Evolutionary conservation across 2,113 vertebrate genomes (phyloP), one percentile per base, ranked within the genome.

Genomic region (Callospermophilus lateralis): DNA sequence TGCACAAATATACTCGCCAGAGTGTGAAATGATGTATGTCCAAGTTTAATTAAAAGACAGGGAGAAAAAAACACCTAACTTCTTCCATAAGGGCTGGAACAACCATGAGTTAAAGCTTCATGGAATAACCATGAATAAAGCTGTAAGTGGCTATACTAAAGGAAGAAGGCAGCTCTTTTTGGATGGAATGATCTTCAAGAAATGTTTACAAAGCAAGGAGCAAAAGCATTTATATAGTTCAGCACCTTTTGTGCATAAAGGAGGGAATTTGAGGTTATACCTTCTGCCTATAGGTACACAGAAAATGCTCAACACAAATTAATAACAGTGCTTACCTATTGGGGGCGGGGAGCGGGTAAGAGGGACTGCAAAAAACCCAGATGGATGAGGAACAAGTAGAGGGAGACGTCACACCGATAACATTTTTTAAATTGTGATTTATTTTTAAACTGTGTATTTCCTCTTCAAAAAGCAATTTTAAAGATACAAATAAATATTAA

Each of bases 381-480:
- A 37, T n/a, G 15, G 39, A 72, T 28, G 30, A 42, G 55, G 37
- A 84, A 53, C 37, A 17, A 51, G 10, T 19, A 37, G 58, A 55
- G 19, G 55, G 32, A 81, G 9, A 70, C 8, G 4, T 72, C 34
- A 32, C 55, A 37, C 16, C 34, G 80, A 24, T 88, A 68, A 90
- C 28, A 68, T 77, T 55, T 42, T 51, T 83, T 90, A 83, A 37
- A 92, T 89, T 65, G 7, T 67, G 77, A 76, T 73, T 77, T 55
- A 39, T 79, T 84, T 84, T 93, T 89, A 76, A 89, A 74, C 17
- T 28, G 34, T 39, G 16, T 16, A 95, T 65, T 90, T 93, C 58
- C 45, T 83, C 67, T 61, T 90, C 45, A 79, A 90, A 97, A 91
- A 68, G 37, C 70, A 89, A 91, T 53, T 34, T 76, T 65, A 88